Percentiles rank a stretch among this genome's conserved stretches.
Conservation (phyloP, 2,888 invertebrate species). For the Leptodirus hochenwartii region DNA sequence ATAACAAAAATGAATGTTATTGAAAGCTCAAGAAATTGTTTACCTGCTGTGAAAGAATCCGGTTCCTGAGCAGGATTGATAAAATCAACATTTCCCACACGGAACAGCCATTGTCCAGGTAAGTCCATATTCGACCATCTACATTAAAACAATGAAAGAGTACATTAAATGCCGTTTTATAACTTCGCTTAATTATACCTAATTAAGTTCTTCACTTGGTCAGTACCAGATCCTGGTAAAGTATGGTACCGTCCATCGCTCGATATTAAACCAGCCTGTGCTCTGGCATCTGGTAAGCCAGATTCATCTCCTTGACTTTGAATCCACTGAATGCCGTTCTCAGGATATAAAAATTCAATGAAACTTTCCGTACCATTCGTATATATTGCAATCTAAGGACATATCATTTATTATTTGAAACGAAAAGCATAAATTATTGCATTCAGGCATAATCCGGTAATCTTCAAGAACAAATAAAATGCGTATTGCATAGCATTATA, state of each 20-base stretch:
- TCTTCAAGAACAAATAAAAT: too few relatives aligned
- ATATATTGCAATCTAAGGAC: conserved; percentile 32
- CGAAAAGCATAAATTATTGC: too few relatives aligned
- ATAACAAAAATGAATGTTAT: background rate
- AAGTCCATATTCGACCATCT: conserved; percentile 76
- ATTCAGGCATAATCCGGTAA: too few relatives aligned
- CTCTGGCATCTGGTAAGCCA: conserved; percentile 73
- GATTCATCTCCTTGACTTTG: conserved; percentile 58
- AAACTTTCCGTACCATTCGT: conserved; percentile 66
- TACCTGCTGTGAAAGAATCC: conserved; percentile 30
- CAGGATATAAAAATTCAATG: conserved; percentile 73
- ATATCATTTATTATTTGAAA: too few relatives aligned
- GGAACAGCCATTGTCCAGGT: conserved; percentile 75
- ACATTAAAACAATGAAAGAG: conserved; percentile 19
- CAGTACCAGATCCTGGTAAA: conserved; percentile 80
- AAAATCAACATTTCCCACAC: conserved; percentile 50
- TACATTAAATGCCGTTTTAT: background rate
- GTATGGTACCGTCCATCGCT: conserved; percentile 60
- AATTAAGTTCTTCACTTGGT: conserved; percentile 62
- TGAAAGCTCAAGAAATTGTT: too few relatives aligned
- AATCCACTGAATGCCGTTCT: conserved; percentile 82
- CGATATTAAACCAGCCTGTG: conserved; percentile 82
- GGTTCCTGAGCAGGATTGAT: conserved; percentile 48
- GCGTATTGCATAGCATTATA: too few relatives aligned
- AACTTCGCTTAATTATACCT: conserved; percentile 34